A percentile compares a stretch with the other conserved stretches of the same genome.
These are phyloP conservation scores for Tachypleus tridentatus DNA, from an alignment of 1,140 invertebrate species.

Conservation along the genomic window DNA sequence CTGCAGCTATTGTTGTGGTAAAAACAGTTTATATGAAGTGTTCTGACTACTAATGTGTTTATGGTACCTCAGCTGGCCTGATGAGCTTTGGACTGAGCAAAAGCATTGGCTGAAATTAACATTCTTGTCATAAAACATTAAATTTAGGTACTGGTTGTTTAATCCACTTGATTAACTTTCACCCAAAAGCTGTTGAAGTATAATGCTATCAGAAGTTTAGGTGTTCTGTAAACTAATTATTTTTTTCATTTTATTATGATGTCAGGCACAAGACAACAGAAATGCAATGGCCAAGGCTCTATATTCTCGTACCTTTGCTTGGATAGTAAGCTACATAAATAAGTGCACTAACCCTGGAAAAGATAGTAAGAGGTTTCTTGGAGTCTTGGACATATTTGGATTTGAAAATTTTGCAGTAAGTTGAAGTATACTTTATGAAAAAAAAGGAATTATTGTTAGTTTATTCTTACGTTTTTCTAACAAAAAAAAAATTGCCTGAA, in stretches of 20 bases:
- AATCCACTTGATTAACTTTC: background rate
- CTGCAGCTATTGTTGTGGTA: too few relatives aligned
- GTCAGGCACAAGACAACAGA: slow-evolving; percentile 59
- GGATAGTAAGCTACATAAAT: slow-evolving; percentile 86
- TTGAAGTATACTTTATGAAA: background rate
- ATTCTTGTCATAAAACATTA: too few relatives aligned
- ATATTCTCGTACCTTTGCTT: slow-evolving; percentile 80
- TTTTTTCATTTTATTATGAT: slow-evolving; percentile 19
- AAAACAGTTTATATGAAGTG: too few relatives aligned
- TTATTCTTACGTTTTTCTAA: too few relatives aligned
- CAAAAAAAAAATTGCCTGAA: too few relatives aligned
- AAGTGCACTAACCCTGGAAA: slow-evolving; percentile 76
- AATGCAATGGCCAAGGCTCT: slow-evolving; percentile 84
- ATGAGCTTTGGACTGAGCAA: too few relatives aligned
- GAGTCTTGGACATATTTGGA: slow-evolving; percentile 90
- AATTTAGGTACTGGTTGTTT: too few relatives aligned
- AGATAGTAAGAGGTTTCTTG: slow-evolving; percentile 67
- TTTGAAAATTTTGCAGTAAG: slow-evolving; percentile 83
- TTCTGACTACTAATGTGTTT: too few relatives aligned
- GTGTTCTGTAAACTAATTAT: background rate
- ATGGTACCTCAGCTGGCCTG: too few relatives aligned
- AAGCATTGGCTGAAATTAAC: too few relatives aligned
- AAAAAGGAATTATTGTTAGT: background rate
- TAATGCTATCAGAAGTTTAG: too few relatives aligned
- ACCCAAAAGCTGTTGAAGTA: background rate